These are phyloP conservation scores for Pseudotriccus pelzelni DNA, from an alignment of 2,797 vertebrate species.

Conservation along the genomic window DNA sequence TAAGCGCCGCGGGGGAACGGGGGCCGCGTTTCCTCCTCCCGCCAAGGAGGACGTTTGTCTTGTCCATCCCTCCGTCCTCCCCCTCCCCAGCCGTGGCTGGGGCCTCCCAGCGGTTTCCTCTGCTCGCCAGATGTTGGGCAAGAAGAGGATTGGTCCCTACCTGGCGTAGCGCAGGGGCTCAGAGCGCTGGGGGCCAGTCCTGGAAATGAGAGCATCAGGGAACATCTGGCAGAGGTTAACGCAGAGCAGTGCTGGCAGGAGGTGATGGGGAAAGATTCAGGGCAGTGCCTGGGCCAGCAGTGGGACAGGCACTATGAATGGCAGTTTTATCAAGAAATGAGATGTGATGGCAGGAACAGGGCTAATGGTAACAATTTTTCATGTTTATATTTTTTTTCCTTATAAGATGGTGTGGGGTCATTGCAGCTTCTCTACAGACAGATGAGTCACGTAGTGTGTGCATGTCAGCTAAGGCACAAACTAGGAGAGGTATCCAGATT, in stretches of 20 bases:
- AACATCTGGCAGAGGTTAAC: neutral
- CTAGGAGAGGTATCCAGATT: neutral
- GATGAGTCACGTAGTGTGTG: neutral
- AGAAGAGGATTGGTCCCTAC: neutral
- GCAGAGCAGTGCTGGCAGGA: neutral
- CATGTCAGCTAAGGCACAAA: neutral
- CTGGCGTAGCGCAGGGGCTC: neutral
- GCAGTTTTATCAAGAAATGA: neutral
- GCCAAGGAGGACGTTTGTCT: neutral
- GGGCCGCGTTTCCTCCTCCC: neutral
- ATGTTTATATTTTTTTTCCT: neutral
- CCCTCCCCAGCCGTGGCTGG: accelerated
- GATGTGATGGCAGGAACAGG: neutral
- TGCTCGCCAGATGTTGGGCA: neutral
- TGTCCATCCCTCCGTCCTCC: neutral
- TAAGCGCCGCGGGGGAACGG: neutral
- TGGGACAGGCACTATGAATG: neutral
- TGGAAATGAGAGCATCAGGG: neutral
- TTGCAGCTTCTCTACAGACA: neutral
- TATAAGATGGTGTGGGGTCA: neutral
- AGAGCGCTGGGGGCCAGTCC: neutral
- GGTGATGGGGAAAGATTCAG: neutral
- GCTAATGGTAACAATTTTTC: neutral
- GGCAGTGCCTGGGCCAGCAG: neutral
- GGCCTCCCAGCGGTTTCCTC: neutral